Percentiles rank a stretch among this genome's conserved stretches.
Evolutionary conservation across 2,888 invertebrate species (phyloP).

Genomic region (Apodemia duryi): DNA sequence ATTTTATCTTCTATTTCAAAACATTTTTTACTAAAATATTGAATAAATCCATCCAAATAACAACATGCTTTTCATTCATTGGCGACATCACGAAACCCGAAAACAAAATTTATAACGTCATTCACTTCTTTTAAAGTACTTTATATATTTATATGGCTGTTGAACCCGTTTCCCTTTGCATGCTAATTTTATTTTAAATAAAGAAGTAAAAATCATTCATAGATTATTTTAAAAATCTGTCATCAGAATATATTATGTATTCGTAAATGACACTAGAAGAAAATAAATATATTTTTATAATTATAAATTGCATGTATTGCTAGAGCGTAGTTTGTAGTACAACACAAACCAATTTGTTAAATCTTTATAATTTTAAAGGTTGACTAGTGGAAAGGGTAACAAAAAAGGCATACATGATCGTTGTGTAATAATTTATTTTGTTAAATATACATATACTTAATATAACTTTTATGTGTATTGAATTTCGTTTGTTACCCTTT

Average conservation of each 20-base stretch:
- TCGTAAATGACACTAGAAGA: neutral
- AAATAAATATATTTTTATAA: neutral
- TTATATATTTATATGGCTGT: constrained; percentile 28
- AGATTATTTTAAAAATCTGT: constrained; percentile 13
- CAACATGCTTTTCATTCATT: constrained; percentile 74
- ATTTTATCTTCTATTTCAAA: constrained; percentile 44
- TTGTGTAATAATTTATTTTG: neutral
- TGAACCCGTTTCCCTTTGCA: constrained; percentile 64
- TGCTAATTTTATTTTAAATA: constrained; percentile 52
- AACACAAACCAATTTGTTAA: neutral
- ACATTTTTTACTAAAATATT: constrained; percentile 55
- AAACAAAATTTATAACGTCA: constrained; percentile 43
- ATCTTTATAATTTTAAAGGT: neutral
- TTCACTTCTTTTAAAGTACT: constrained; percentile 68
- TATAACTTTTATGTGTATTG: neutral
- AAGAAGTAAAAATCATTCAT: constrained; percentile 5
- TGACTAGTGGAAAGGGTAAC: neutral
- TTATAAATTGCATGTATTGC: neutral
- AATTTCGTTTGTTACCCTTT: neutral
- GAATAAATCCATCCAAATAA: constrained; percentile 63
- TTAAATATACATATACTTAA: neutral
- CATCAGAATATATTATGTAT: constrained; percentile 1
- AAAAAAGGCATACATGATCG: neutral
- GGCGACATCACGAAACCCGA: constrained; percentile 37
- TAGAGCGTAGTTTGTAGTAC: neutral